These are phyloP conservation scores for Hermaeophaga mercurialis DNA, from an alignment of 2,888 invertebrate genomes.

Conservation along the genomic window DNA sequence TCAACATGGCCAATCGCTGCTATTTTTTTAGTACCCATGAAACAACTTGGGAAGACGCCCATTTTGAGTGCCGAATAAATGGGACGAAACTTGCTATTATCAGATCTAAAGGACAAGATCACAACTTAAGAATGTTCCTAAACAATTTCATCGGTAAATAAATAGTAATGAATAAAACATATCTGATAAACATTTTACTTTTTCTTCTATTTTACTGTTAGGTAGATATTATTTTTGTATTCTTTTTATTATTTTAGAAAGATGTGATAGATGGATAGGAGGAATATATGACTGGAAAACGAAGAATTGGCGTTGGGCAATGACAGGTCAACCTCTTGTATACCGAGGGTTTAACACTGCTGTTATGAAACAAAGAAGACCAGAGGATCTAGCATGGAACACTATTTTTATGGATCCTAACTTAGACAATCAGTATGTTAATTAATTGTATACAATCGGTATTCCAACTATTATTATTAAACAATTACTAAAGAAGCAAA, in stretches of 20 bases:
- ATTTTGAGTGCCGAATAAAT: conserved; percentile 46
- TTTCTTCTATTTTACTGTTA: no score
- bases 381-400: conserved; percentile 63
- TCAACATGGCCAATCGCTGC: conserved; percentile 47
- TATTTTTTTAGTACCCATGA: conserved; percentile 47
- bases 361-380: conserved; percentile 58
- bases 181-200: neutral
- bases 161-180: neutral
- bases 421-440: conserved; percentile 43
- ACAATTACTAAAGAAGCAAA: no score
- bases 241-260: conserved; percentile 36
- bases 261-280: conserved; percentile 77
- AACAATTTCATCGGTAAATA: conserved; percentile 46
- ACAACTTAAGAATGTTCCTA: conserved; percentile 45
- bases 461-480: neutral
- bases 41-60: conserved; percentile 48
- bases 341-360: conserved; percentile 74
- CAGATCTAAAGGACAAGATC: conserved; percentile 43
- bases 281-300: conserved; percentile 75
- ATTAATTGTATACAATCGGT: conserved; percentile 1
- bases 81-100: conserved; percentile 45
- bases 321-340: conserved; percentile 69
- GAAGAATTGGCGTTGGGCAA: conserved; percentile 78
- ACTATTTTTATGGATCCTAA: conserved; percentile 75
- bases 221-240: no score